Evolutionary conservation across 2,797 vertebrate species (phyloP).

Genomic region (Melanotaenia boesemani): DNA sequence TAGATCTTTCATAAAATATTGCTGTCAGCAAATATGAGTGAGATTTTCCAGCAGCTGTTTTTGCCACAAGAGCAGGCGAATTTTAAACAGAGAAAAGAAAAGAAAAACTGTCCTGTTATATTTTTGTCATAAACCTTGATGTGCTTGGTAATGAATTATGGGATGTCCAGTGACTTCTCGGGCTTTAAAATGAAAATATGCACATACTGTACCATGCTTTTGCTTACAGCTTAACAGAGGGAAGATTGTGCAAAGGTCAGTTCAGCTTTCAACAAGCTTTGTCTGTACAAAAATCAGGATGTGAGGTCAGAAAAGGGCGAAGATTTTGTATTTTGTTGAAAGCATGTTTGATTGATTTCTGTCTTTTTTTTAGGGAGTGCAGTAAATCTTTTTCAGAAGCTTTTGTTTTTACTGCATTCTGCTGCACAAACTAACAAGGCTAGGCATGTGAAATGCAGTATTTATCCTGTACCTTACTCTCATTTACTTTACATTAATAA

Average conservation of each 20-base stretch:
- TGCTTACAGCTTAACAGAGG: conserved; percentile 23
- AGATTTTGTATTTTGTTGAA: background rate
- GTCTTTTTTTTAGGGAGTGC: background rate
- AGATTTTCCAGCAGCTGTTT: conserved; percentile 55
- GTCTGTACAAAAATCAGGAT: background rate
- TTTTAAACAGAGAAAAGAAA: conserved; percentile 29
- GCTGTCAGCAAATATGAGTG: conserved; percentile 74
- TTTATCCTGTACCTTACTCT: background rate
- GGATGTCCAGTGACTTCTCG: conserved; percentile 24
- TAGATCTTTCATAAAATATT: conserved; percentile 76
- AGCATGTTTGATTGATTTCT: background rate
- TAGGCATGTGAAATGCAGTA: background rate
- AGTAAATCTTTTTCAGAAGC: background rate
- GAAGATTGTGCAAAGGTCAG: conserved; percentile 19
- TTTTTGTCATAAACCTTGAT: conserved; percentile 17
- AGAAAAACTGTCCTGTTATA: conserved; percentile 54
- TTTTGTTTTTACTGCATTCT: background rate
- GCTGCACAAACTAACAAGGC: background rate
- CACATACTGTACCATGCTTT: conserved; percentile 19
- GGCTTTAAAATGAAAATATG: conserved; percentile 37
- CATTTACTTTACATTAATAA: background rate
- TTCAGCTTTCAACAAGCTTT: conserved; percentile 20
- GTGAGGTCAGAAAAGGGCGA: background rate
- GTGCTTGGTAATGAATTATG: conserved; percentile 46
- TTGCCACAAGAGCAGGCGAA: conserved; percentile 38